Base-by-base conservation (phyloP, 2,888 invertebrate genomes). In the Dichetophora obliterata region DNA sequence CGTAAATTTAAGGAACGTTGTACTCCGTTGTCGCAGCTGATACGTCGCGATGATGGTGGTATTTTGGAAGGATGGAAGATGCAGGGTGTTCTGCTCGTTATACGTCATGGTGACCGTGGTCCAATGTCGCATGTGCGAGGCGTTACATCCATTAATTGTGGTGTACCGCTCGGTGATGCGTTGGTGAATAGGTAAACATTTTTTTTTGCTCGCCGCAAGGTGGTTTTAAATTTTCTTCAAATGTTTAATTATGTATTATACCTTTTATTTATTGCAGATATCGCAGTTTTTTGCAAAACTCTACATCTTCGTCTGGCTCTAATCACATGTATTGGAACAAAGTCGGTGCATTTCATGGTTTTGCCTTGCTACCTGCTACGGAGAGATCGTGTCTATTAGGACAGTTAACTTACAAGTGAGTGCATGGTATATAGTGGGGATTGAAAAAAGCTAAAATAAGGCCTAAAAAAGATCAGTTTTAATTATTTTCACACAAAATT, bases 91-190 rank as follows among this genome's bases (percentile, higher is more conserved):
- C 87, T 96, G 57, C 91, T 96, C 70, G 90, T 97, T 68, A 93
- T 96, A 5, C 91, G 98, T 19, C 98, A 98, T 86, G 98, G 98
- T 0, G 97, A 97, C 87, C 91, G 98, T 69, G 96, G 97, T 0
- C 95, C 97, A 0, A 91, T 98, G 80, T 94, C 95, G 11, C 95
- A 96, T 85, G 92, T 98, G 1, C 92, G 93, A 73, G 95, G 94
- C 77, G 94, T 95, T 54, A 93, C 94, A 70, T 92, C 92, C 73
- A 91, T 97, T 22, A 94, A 95, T 80, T 98, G 97, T 87, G 94
- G 94, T 57, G 90, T 89, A 34, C 84, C 88, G 52, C 31, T 16
- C 11, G 82, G 83, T 5, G 91, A 92, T 81, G 83, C 79, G 63
- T 81, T 89, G 75, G 83, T 90, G 48, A 88, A 89, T 79, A 88